Evolutionary conservation across 2,797 vertebrate genomes (phyloP), one percentile per base, ranked within the genome.

Genomic region (Oophaga sylvatica): DNA sequence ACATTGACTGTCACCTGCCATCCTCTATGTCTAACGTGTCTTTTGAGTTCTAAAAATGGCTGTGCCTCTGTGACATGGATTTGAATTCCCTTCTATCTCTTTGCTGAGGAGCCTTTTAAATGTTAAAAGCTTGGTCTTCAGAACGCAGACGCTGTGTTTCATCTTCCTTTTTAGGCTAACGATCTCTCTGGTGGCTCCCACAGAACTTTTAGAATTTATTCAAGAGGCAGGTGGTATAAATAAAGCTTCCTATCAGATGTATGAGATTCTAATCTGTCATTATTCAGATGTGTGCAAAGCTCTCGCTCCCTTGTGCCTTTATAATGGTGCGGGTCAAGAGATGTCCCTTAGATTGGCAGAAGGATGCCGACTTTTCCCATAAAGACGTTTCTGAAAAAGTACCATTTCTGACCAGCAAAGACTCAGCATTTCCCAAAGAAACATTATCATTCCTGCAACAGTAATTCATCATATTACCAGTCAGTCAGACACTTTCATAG

Each of bases 61-160:
- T 89, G 79, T 73, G 80, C 88, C 88, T 87, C 84, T 80, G 84
- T 89, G 88, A 86, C 88, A 83, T 29, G 31, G 73, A 89, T 89
- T 87, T 89, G 73, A 89, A 89, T 89, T 89, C 63, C 78, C 80
- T 85, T 89, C 88, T 84, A 87, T 86, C 84, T 83, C 88, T 86
- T 83, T 87, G 41, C 84, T 31, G 75, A 79, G 75, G 41, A 83
- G 53, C 84, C 88, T 89, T 87, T 89, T 83, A 86, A 86, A 89
- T 89, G 88, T 89, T 89, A 89, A 89, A 89, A 86, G 88, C 88
- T 48, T 35, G 63, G 84, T 89, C 88, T 89, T 89, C 88, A 89
- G 88, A 89, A 89, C 63, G 26, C 73, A 86, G 63, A 53, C 63
- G 88, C 70, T 29, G 62, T 16, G 79, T 87, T 83, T 89, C 88